Base-by-base conservation (phyloP, 2,888 invertebrate species). In the Drosophila koepferae region DNA sequence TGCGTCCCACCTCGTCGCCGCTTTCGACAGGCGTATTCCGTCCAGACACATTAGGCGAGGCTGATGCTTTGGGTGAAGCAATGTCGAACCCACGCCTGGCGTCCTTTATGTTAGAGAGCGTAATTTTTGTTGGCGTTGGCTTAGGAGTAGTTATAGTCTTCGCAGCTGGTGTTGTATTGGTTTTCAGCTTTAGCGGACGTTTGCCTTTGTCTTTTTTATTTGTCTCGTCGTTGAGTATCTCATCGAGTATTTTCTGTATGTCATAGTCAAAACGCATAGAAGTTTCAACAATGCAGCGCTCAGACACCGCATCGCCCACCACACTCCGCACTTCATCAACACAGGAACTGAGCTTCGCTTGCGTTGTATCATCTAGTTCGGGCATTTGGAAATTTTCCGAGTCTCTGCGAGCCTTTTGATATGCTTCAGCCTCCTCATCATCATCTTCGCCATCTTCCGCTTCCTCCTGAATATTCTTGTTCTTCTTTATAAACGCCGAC, bases 291-390 rank as follows among this genome's bases (percentile, higher is more conserved):
- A 98, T 94, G 59, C 95, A 94, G 74, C 95, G 95, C 82, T 97
- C 97, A 0, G 97, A 94, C 12, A 96, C 93, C 0, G 96, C 94
- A 62, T 97, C 96, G 7, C 97, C 98, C 58, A 98, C 94, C 9
- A 97, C 95, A 91, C 96, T 96, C 68, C 96, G 95, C 41, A 98
- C 94, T 90, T 96, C 96, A 87, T 98, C 97, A 62, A 98, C 94
- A 86, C 98, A 98, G 0, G 97, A 97, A 91, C 96, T 95, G 2
- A 98, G 94, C 90, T 95, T 95, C 0, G 95, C 96, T 93, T 95
- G 95, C 63, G 97, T 96, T 2, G 95, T 91, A 70, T 97, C 96
- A 53, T 94, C 94, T 5, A 97, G 93, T 31, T 92, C 90, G 28
- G 94, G 93, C 82, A 93, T 91, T 73, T 94, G 94, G 72, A 95